A percentile compares a stretch with the other conserved stretches of the same genome.
Conservation (phyloP, 2,888 invertebrate species). For the Drosophila suboccidentalis region DNA sequence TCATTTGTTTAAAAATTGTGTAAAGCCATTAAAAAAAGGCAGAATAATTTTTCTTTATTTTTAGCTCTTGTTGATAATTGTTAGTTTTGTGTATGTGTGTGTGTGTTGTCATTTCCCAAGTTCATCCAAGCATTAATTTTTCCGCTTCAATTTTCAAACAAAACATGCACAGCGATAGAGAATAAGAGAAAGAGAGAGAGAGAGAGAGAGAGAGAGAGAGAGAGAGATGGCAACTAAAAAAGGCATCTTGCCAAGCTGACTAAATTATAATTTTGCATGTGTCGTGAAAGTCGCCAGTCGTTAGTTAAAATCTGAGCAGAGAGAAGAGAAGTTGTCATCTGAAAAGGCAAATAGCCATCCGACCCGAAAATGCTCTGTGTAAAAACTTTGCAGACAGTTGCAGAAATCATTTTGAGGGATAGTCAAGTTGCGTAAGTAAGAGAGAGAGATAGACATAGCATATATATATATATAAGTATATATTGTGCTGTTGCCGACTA, state of each 20-base stretch:
- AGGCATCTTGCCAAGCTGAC: constrained; percentile 62
- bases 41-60: constrained; percentile 15
- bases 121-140: constrained; percentile 80
- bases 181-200: constrained; percentile 9
- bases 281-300: constrained; percentile 60
- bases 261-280: constrained; percentile 76
- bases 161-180: constrained; percentile 50
- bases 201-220: constrained; percentile 10
- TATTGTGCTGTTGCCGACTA: constrained; percentile 1
- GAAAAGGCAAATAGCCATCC: constrained; percentile 62
- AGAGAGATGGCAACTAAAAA: constrained; percentile 18
- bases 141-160: constrained; percentile 78
- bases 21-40: not conserved
- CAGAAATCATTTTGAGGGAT: constrained; percentile 72
- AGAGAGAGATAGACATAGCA: not conserved
- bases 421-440: constrained; percentile 5
- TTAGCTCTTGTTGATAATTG: not conserved
- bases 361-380: constrained; percentile 50
- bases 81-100: constrained; percentile 19
- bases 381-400: constrained; percentile 82
- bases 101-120: constrained; percentile 74
- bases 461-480: not conserved
- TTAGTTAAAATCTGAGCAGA: constrained; percentile 77
- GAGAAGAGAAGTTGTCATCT: constrained; percentile 65
- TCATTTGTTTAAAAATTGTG: not conserved